phyloP scores from a whole-genome alignment of 2,113 vertebrate genomes.

The Condylura cristata region DNA sequence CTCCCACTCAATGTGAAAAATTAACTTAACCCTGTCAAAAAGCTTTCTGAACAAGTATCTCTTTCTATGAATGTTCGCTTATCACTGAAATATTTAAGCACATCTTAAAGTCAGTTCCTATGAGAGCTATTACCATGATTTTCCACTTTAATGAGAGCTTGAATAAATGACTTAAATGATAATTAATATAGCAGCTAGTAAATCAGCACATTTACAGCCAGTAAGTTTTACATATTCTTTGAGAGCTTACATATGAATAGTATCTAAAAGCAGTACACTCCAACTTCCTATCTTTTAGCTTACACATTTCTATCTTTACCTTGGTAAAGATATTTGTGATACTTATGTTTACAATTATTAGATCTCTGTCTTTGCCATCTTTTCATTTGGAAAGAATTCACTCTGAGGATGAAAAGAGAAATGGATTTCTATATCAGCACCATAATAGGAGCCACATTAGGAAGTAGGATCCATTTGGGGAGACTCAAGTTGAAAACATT shows the following conservation, averaged over 20 bases:
- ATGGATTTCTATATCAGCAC: background rate
- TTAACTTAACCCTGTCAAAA: background rate
- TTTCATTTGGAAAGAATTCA: background rate
- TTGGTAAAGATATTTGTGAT: background rate
- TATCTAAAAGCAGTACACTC: background rate
- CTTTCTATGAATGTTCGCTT: background rate
- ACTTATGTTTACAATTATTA: background rate
- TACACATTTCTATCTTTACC: background rate
- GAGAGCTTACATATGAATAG: background rate
- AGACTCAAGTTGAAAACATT: slow-evolving; percentile 15
- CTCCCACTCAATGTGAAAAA: slow-evolving; percentile 1
- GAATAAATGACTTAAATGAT: background rate
- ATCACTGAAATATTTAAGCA: background rate
- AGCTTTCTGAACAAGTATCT: background rate
- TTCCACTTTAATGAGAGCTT: slow-evolving; percentile 8
- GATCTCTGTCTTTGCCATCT: background rate
- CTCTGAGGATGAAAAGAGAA: slow-evolving; percentile 10
- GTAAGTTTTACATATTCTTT: background rate
- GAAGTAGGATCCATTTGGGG: background rate
- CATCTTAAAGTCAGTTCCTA: background rate
- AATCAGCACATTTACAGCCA: background rate
- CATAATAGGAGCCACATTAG: background rate
- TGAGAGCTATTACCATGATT: background rate
- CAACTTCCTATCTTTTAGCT: background rate
- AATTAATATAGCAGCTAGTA: background rate